Evolutionary conservation across 2,797 vertebrate genomes (phyloP).

Genomic region (Pogoniulus pusillus): DNA sequence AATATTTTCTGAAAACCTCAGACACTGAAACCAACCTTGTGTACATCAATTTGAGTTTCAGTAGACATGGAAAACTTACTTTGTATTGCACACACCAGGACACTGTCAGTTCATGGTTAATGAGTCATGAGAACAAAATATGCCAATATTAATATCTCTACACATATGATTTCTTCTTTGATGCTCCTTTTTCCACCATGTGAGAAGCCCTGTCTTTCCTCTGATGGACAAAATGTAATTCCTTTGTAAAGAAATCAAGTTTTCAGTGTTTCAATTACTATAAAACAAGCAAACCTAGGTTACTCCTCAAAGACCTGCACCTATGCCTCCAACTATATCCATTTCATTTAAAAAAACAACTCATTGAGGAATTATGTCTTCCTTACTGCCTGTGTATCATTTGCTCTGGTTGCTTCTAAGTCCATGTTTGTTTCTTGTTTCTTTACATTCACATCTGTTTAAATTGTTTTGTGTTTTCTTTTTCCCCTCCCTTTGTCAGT

Average conservation of each 20-base stretch:
- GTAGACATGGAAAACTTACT: background rate
- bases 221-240: background rate
- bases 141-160: background rate
- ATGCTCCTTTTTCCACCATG: background rate
- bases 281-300: background rate
- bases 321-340: background rate
- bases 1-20: too few species aligned
- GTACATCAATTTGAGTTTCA: background rate
- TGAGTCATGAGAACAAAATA: background rate
- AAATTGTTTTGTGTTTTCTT: slow-evolving; percentile 71
- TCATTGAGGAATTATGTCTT: background rate
- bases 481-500: slow-evolving; percentile 69
- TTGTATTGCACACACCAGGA: background rate
- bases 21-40: background rate
- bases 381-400: background rate
- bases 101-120: background rate
- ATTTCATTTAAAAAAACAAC: background rate
- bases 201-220: background rate
- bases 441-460: slow-evolving; percentile 45
- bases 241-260: background rate
- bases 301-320: background rate
- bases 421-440: slow-evolving; percentile 25
- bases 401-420: background rate
- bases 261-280: background rate
- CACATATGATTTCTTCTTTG: background rate